Percentiles rank a stretch among this genome's conserved stretches.
Conservation (phyloP, 2,113 vertebrate species). For the Lipotes vexillifer region DNA sequence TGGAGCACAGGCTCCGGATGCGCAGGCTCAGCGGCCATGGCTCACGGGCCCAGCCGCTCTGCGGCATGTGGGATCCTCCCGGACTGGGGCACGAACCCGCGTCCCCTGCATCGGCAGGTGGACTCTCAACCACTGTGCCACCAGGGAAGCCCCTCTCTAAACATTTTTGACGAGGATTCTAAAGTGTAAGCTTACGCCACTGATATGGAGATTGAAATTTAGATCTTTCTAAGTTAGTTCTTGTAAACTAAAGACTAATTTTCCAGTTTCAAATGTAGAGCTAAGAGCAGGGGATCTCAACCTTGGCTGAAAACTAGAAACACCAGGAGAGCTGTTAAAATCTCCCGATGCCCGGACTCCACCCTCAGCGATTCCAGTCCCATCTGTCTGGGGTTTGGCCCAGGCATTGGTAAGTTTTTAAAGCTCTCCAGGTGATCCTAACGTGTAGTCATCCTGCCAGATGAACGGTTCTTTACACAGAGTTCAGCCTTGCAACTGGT, state of each 20-base stretch:
- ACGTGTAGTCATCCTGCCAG: background rate
- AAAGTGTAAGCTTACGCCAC: background rate
- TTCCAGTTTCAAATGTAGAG: background rate
- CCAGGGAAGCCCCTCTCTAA: too few species aligned
- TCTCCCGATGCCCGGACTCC: background rate
- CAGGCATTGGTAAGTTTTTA: background rate
- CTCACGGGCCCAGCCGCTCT: too few species aligned
- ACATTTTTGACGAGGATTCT: background rate
- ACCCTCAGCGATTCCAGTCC: background rate
- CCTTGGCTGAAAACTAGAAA: background rate
- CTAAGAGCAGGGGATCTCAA: too few species aligned
- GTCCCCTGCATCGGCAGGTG: too few species aligned
- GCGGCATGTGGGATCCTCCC: too few species aligned
- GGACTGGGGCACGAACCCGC: too few species aligned
- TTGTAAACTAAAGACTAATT: background rate
- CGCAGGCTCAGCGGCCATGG: too few species aligned
- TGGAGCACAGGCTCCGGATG: too few species aligned
- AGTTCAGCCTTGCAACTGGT: background rate
- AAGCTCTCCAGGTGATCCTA: conserved; percentile 2
- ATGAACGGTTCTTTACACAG: background rate
- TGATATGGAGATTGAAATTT: background rate
- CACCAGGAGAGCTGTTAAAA: background rate
- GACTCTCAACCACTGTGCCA: too few species aligned
- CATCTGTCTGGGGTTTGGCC: background rate
- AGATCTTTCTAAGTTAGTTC: background rate